phyloP scores from a whole-genome alignment of 2,888 invertebrate genomes.

The Polyploca ridens region DNA sequence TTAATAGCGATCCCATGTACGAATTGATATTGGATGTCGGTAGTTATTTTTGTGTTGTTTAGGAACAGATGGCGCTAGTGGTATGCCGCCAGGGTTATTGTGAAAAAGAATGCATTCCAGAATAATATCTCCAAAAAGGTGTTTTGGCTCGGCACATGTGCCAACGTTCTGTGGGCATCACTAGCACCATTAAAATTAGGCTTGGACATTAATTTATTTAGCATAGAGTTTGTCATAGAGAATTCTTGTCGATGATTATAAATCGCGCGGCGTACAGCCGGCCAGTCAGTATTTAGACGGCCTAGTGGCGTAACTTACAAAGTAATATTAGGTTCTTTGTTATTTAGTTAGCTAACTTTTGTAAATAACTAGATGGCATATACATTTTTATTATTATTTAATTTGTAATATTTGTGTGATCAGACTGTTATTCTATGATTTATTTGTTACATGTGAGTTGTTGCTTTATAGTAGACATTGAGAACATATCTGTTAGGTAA shows the following conservation, averaged over 20 bases:
- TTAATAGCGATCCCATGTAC: conserved; percentile 13
- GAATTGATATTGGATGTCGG: neutral
- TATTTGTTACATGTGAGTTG: conserved; percentile 82
- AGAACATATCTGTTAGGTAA: conserved; percentile 76
- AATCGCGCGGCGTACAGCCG: conserved; percentile 57
- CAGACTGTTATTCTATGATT: conserved; percentile 83
- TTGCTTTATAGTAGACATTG: conserved; percentile 76
- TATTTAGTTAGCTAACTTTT: conserved; percentile 84
- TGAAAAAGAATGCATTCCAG: conserved; percentile 73
- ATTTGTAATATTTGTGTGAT: conserved; percentile 83
- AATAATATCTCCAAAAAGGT: conserved; percentile 40
- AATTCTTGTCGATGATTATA: conserved; percentile 39
- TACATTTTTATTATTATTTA: conserved; percentile 79
- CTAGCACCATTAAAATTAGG: conserved; percentile 40
- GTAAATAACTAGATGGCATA: conserved; percentile 83
- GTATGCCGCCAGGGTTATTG: conserved; percentile 38
- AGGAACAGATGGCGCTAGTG: conserved; percentile 40
- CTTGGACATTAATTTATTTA: conserved; percentile 64
- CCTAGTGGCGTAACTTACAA: conserved; percentile 71
- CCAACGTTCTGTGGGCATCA: conserved; percentile 33
- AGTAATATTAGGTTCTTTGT: conserved; percentile 80
- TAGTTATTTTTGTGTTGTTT: conserved; percentile 7
- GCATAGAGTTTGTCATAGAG: conserved; percentile 54
- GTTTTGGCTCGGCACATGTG: conserved; percentile 42
- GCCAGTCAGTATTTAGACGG: conserved; percentile 80